Evolutionary conservation across 2,113 vertebrate genomes (phyloP).

Genomic region (Apteryx owenii): DNA sequence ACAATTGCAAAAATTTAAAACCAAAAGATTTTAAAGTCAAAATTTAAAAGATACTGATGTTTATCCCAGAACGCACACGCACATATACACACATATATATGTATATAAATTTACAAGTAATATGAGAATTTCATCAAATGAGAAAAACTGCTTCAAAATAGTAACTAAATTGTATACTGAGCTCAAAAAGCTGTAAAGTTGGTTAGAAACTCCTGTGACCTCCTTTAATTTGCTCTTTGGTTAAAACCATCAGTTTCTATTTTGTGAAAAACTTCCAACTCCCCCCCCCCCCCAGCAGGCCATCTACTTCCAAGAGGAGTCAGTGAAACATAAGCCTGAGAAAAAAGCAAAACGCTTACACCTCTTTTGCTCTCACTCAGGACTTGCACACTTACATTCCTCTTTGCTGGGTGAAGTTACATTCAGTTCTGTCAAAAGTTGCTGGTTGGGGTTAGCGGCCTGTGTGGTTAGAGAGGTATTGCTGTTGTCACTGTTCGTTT

Average conservation of each 20-base stretch:
- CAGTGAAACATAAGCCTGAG: neutral
- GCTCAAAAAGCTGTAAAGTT: neutral
- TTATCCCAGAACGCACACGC: neutral
- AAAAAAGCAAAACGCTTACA: neutral
- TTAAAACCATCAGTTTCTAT: neutral
- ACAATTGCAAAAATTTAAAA: neutral
- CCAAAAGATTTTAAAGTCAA: neutral
- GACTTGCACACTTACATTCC: constrained; percentile 83
- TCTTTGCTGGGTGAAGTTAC: constrained; percentile 88
- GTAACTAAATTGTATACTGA: neutral
- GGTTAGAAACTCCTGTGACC: neutral
- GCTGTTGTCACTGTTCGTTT: constrained; percentile 91
- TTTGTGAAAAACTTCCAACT: neutral
- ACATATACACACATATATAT: neutral
- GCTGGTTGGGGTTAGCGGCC: constrained; percentile 86
- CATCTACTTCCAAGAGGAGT: neutral
- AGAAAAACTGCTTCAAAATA: neutral
- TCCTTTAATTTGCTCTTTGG: neutral
- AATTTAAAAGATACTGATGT: neutral
- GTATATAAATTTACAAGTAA: neutral
- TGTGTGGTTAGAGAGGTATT: constrained; percentile 89
- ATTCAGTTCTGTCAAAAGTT: constrained; percentile 87
- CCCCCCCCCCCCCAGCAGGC: neutral
- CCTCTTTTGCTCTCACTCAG: neutral
- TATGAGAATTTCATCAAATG: neutral